Percentiles rank a stretch among this genome's conserved stretches.
phyloP scores from a whole-genome alignment of 2,797 vertebrate species.

The Enteromius fasciolatus region DNA sequence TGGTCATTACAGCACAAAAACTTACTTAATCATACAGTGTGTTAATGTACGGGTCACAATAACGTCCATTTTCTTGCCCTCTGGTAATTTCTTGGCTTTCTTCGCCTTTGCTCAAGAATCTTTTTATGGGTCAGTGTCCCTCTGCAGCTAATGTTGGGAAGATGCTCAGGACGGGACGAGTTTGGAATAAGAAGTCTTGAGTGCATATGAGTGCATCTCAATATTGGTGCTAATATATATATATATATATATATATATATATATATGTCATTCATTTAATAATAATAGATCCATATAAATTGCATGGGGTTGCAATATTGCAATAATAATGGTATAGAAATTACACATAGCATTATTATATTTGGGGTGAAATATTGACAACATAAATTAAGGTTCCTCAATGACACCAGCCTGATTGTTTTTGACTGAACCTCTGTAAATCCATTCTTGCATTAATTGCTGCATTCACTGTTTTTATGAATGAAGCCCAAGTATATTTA shows the following conservation, averaged over 20 bases:
- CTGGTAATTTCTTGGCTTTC: constrained; percentile 80
- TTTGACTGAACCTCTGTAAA: neutral
- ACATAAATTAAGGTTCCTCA: neutral
- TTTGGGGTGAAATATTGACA: neutral
- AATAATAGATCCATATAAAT: neutral
- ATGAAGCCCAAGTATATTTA: too few species aligned
- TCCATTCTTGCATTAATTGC: neutral
- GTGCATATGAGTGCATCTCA: neutral
- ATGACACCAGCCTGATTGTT: neutral
- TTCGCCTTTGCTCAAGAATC: constrained; percentile 79
- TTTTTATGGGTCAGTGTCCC: constrained; percentile 88
- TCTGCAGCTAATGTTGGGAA: constrained; percentile 60
- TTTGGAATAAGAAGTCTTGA: constrained; percentile 14
- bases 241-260: neutral
- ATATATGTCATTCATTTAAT: neutral
- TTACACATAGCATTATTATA: neutral
- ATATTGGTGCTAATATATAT: neutral
- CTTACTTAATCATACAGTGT: constrained; percentile 86
- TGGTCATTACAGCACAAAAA: constrained; percentile 85
- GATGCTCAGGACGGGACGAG: neutral
- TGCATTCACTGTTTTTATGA: neutral
- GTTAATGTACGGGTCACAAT: constrained; percentile 88
- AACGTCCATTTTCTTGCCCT: constrained; percentile 81
- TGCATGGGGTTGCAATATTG: too few species aligned
- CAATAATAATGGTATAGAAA: neutral